Percentiles rank a stretch among this genome's conserved stretches.
These are phyloP conservation scores for Diacarnus erythraeanus DNA, from an alignment of 37 sponge, comb jelly and placozoan species.

Conservation along the genomic window DNA sequence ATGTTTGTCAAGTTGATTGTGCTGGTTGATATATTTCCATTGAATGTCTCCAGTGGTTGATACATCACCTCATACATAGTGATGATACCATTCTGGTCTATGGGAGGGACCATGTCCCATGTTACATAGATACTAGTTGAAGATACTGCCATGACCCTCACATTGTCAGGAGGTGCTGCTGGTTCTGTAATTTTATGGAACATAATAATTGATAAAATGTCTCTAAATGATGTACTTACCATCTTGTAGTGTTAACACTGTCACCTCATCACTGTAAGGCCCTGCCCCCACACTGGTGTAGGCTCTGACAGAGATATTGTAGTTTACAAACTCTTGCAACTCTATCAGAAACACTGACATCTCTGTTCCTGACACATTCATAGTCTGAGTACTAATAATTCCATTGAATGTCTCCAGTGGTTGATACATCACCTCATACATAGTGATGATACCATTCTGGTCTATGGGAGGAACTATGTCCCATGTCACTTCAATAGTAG, in stretches of 20 bases:
- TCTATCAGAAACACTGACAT: not conserved
- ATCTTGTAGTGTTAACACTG: constrained; percentile 22
- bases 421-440: constrained; percentile 9
- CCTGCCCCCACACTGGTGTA: constrained; percentile 31
- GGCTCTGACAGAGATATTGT: constrained; percentile 37
- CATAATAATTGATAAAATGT: not conserved
- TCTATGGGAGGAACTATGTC: constrained; percentile 10
- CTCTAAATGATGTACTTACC: constrained; percentile 16
- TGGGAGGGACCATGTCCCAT: constrained; percentile 4
- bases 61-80: constrained; percentile 16
- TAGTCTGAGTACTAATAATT: not conserved
- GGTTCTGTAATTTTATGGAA: too few species aligned
- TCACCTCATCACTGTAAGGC: constrained; percentile 4
- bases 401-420: not conserved
- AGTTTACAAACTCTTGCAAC: constrained; percentile 19
- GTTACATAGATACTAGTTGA: constrained; percentile 19
- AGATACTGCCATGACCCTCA: not conserved
- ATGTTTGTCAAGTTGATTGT: not conserved
- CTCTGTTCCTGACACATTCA: not conserved
- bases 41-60: constrained; percentile 12
- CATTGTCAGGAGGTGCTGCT: not conserved
- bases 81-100: constrained; percentile 39
- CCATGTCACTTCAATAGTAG: constrained; percentile 5
- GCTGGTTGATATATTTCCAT: not conserved
- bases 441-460: constrained; percentile 21